Evolutionary conservation across 2,113 vertebrate species (phyloP), one percentile per base, ranked within the genome.

Genomic region (Hyla sarda): DNA sequence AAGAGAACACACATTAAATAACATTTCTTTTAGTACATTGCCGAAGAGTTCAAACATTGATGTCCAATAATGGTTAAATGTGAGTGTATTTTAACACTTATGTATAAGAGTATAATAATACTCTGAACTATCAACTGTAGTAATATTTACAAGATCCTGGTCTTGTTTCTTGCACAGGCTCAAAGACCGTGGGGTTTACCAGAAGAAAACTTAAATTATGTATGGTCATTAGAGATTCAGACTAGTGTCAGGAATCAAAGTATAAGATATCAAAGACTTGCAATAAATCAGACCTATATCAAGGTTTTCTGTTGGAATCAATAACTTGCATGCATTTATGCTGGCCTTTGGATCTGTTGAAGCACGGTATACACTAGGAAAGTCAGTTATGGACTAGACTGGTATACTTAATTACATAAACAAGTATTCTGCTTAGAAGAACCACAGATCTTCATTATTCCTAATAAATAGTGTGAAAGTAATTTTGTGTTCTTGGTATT

Each of bases 241-340:
- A 75, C 82, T 75, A 47, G 52, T 84, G 82, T 84, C 71, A 84
- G 54, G 47, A 83, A 75, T 84, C 50, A 84, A 74, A 75, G 82
- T 84, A 47, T 58, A 75, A 60, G 23, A 84, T 52, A 74, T 84
- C 82, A 84, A 84, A 84, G 82, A 47, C 52, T 37, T 75, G 60
- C 82, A 84, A 47, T 60, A 25, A 84, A 75, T 47, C 52, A 84
- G 73, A 75, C 45, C 52, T 84, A 50, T 75, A 74, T 74, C 28
- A 84, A 75, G 82, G 71, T 58, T 41, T 83, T 74, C 71, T 60
- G 71, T 50, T 48, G 5, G 19, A 69, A 71, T 82, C 80, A 82
- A 82, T 82, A 82, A 82, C 60, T 48, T 13, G 16, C 47, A 69
- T 82, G 60, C 11, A 67, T 82, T 82, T 82, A 82, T 71, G 34